Base-by-base conservation (phyloP, 23 tunicate species). In the Aplidium turbinatum region DNA sequence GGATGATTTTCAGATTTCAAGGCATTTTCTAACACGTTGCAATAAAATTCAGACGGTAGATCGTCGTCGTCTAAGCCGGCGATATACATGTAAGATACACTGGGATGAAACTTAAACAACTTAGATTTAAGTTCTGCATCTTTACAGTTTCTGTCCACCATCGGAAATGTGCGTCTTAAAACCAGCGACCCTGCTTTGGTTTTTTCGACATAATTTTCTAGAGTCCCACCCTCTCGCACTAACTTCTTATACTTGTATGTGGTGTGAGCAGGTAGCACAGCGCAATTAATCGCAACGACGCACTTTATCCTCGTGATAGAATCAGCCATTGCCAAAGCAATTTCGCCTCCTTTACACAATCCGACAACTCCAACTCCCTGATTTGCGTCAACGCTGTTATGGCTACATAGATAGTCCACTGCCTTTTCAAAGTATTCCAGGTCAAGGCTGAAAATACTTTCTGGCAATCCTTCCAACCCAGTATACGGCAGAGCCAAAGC, bases 351-450 rank as follows among this genome's bases (percentile, higher is more conserved):
- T n/a, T 47, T 34, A 19, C 47, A 80, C 6, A 70, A 1, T 1
- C 65, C 61, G 0, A 80, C 36, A 1, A 80, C 70, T 13, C 69
- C 77, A 21, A 80, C 31, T 18, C 85, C 85, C 1, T 18, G 2
- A 4, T 21, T 24, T 26, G 42, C 51, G 24, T 40, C 24, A 16
- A 80, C 64, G 25, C 20, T 57, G 0, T 19, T 4, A 40, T 80
- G 85, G 1, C 58, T 57, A 9, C 19, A 4, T 26, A 80, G 18
- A 31, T n/a, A 47, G 1, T 70, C 31, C 4, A 50, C 53, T 4
- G 78, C 77, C 11, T 39, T 80, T 70, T 70, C 70, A 57, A 80
- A 80, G 46, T 68, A 69, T 31, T 70, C 78, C 85, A 80, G 26
- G 28, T 70, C 39, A 11, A 76, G 22, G 2, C 45, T 40, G 19